Evolutionary conservation across 2,888 invertebrate genomes (phyloP), one percentile per base, ranked within the genome.

Genomic region (Selenia dentaria): DNA sequence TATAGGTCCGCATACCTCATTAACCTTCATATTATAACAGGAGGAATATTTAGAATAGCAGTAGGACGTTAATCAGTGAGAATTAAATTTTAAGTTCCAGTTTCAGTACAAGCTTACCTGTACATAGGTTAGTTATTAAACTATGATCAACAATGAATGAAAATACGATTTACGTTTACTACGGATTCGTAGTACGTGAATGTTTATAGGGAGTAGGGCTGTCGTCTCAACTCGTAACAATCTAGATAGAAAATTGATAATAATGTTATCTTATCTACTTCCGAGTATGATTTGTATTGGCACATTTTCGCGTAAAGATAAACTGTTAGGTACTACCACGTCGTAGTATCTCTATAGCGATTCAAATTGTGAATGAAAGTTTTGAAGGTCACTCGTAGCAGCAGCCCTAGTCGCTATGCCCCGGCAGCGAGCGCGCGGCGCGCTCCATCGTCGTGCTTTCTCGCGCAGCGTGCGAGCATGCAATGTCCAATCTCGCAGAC

Each of bases 381-480:
- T 47, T 51, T 55, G 49, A 58, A 58, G 55, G 55, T 50, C 53
- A 42, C 28, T 12, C 27, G 28, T 18, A 36, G 52, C 35, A 55
- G 43, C 57, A 63, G 47, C 57, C 59, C 61, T 61, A 46, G 26
- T 11, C 3, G 29, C 39, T 22, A 31, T 38, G 49, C 40, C 32
- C 47, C 59, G 59, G 56, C 59, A 1, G 62, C 56, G 72, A 76
- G 80, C 81, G 79, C 9, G 10, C 32, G 50, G 60, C 59, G 56
- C 54, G 59, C 67, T 65, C 71, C 68, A 62, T 67, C 73, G 77
- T 80, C 81, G 79, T 87, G 89, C 89, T 89, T 89, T 89, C 90
- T 88, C 83, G 88, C 79, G 83, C 84, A 79, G 79, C 85, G 83
- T 84, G 85, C 84, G 82, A 75, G 83, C 88, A 87, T 88, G 89